These are phyloP conservation scores for Pristionchus japonicus DNA, from an alignment of 2,888 invertebrate genomes.

Conservation along the genomic window DNA sequence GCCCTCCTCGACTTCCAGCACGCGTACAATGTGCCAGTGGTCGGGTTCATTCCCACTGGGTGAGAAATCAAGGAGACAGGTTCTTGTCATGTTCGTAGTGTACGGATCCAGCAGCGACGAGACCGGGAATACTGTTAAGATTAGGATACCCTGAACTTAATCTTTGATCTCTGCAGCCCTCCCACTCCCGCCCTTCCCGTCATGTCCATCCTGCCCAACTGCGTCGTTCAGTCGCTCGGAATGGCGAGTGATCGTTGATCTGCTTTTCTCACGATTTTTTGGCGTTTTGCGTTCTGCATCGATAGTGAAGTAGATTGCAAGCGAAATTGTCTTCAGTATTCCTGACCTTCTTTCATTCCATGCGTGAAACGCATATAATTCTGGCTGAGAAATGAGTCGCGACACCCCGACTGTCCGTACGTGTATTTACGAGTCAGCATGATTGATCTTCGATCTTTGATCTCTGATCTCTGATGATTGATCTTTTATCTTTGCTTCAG, in stretches of 20 bases:
- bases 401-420: not conserved
- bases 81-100: no score
- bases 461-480: not conserved
- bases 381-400: not conserved
- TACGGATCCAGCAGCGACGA: no score
- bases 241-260: conserved; percentile 61
- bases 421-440: not conserved
- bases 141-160: not conserved
- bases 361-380: not conserved
- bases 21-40: conserved; percentile 74
- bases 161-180: conserved; percentile 55
- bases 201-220: conserved; percentile 55
- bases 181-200: conserved; percentile 69
- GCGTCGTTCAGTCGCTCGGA: conserved; percentile 79
- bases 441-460: not conserved
- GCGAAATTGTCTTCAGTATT: no score
- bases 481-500: conserved; percentile 51
- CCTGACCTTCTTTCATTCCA: not conserved
- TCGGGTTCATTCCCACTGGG: conserved; percentile 76
- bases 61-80: no score
- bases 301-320: no score
- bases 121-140: no score
- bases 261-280: no score
- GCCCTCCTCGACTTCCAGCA: conserved; percentile 71
- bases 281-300: no score